Evolutionary conservation across 2,797 vertebrate species (phyloP).

Genomic region (Aplochiton taeniatus): DNA sequence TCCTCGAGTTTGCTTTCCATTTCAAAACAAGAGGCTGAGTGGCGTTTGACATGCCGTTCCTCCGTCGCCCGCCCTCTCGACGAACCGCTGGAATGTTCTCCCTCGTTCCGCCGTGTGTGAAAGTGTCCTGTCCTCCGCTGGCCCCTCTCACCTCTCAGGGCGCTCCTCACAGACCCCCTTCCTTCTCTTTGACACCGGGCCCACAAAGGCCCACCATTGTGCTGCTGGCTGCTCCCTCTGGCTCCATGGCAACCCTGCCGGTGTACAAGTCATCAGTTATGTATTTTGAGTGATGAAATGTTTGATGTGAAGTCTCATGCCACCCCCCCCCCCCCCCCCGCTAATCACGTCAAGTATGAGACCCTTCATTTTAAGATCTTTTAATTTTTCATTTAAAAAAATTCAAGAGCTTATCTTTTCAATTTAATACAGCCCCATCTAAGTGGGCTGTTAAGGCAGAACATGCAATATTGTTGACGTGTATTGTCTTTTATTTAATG

Average conservation of each 20-base stretch:
- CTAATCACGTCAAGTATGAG: no score
- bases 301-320: slow-evolving; percentile 43
- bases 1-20: no score
- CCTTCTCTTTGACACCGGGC: slow-evolving; percentile 38
- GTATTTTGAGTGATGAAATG: slow-evolving; percentile 32
- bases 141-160: slow-evolving; percentile 56
- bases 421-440: no score
- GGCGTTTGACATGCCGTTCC: slow-evolving; percentile 59
- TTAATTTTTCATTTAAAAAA: no score
- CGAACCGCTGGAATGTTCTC: slow-evolving; percentile 52
- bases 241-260: slow-evolving; percentile 47
- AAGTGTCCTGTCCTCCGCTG: slow-evolving; percentile 30
- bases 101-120: slow-evolving; percentile 49
- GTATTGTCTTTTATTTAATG: no score
- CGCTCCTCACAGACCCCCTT: slow-evolving; percentile 47
- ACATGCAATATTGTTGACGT: no score
- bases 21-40: slow-evolving; percentile 42
- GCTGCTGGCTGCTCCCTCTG: slow-evolving; percentile 25
- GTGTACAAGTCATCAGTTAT: slow-evolving; percentile 31
- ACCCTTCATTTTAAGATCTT: no score
- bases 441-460: no score
- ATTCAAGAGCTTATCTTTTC: no score
- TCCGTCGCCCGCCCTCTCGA: slow-evolving; percentile 37
- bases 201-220: slow-evolving; percentile 60
- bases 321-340: no score